Percentiles rank a stretch among this genome's conserved stretches.
Conservation (phyloP, 2,888 invertebrate genomes). For the Eupelmus urozonus region DNA sequence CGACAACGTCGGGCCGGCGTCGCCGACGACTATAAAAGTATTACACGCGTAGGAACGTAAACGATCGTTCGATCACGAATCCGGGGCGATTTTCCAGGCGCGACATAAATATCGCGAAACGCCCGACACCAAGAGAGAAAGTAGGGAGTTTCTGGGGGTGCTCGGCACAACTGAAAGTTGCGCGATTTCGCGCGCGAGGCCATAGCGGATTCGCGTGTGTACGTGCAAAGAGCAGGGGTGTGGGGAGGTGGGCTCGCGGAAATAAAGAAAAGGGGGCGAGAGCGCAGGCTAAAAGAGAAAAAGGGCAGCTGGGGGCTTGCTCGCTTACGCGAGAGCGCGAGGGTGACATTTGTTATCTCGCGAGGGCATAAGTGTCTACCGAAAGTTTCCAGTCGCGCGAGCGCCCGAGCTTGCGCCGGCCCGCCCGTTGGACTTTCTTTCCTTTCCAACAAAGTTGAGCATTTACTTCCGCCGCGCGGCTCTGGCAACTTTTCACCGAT, state of each 20-base stretch:
- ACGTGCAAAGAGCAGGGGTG: not conserved
- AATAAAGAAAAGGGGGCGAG: slow-evolving; percentile 12
- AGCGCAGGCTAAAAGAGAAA: not conserved
- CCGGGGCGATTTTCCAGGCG: slow-evolving; percentile 22
- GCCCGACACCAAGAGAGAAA: slow-evolving; percentile 15
- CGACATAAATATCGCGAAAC: slow-evolving; percentile 46
- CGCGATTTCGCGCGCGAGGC: slow-evolving; percentile 22
- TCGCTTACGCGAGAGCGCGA: slow-evolving; percentile 41
- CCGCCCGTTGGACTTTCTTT: slow-evolving; percentile 29
- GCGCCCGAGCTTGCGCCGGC: not conserved
- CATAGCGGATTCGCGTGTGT: not conserved
- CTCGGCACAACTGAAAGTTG: slow-evolving; percentile 10
- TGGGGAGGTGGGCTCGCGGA: slow-evolving; percentile 1
- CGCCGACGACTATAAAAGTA: slow-evolving; percentile 27
- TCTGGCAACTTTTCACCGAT: slow-evolving; percentile 62
- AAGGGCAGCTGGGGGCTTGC: not conserved
- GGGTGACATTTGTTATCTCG: slow-evolving; percentile 66
- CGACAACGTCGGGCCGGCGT: not conserved
- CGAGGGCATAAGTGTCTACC: slow-evolving; percentile 62
- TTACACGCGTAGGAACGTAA: slow-evolving; percentile 16
- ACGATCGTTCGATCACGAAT: slow-evolving; percentile 28
- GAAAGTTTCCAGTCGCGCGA: slow-evolving; percentile 60
- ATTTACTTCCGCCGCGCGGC: slow-evolving; percentile 52
- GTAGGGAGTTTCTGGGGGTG: slow-evolving; percentile 9
- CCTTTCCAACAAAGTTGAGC: slow-evolving; percentile 57